Evolutionary conservation across 2,113 vertebrate species (phyloP).

Genomic region (Melospiza georgiana): DNA sequence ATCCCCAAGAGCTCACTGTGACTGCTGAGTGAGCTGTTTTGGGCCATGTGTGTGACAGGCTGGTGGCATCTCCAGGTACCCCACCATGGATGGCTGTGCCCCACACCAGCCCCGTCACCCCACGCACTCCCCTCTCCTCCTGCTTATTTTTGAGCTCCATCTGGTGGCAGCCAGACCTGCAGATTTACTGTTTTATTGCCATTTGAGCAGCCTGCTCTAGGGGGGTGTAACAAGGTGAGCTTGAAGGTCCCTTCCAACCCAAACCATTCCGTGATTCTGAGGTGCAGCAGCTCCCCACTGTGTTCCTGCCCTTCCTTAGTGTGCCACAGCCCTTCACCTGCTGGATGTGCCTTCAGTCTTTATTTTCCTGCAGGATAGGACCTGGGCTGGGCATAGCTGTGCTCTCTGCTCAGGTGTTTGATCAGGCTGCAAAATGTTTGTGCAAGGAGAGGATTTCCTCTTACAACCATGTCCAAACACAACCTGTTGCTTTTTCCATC

Average conservation of each 20-base stretch:
- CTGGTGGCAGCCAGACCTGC: conserved; percentile 6
- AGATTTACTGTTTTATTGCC: background rate
- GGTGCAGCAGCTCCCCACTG: rapidly evolving
- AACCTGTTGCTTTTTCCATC: background rate
- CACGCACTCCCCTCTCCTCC: background rate
- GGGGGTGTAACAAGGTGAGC: background rate
- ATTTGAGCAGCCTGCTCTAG: background rate
- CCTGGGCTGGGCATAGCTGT: rapidly evolving
- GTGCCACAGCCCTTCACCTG: background rate
- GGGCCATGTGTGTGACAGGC: too few relatives aligned
- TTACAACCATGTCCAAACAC: rapidly evolving
- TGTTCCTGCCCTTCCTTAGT: background rate
- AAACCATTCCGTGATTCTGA: background rate
- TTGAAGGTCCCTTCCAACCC: background rate
- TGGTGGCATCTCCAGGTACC: background rate
- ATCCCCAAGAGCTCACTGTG: background rate
- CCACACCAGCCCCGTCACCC: background rate
- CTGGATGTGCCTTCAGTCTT: background rate
- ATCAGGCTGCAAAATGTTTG: background rate
- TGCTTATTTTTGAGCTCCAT: conserved; percentile 19
- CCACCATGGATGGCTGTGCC: background rate
- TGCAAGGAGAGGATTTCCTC: background rate
- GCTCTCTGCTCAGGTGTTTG: background rate
- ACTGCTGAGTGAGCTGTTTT: background rate
- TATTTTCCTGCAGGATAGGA: rapidly evolving